Evolutionary conservation across 1,140 invertebrate genomes (phyloP).

Genomic region (Drosophila rufa): DNA sequence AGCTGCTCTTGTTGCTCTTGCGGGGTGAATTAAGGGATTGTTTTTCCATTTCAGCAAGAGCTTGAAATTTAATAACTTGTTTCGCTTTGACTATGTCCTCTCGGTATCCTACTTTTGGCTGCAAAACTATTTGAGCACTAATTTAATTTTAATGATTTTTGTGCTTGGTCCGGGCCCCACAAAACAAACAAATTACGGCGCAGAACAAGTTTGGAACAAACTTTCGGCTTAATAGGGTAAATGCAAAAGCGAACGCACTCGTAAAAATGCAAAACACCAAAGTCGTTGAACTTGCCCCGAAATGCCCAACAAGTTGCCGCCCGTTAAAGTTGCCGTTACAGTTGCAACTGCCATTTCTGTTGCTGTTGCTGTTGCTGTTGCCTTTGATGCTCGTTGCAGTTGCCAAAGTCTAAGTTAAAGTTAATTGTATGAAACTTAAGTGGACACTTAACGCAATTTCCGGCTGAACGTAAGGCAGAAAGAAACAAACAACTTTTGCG

Average conservation of each 20-base stretch:
- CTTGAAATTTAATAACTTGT: slow-evolving; percentile 50
- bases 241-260: slow-evolving; percentile 27
- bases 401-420: slow-evolving; percentile 67
- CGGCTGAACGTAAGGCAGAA: slow-evolving; percentile 51
- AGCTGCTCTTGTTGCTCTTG: slow-evolving; percentile 26
- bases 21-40: slow-evolving; percentile 44
- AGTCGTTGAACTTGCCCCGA: slow-evolving; percentile 53
- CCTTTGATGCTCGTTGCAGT: slow-evolving; percentile 39
- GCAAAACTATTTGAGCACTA: slow-evolving; percentile 50
- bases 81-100: slow-evolving; percentile 41
- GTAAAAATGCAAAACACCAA: slow-evolving; percentile 48
- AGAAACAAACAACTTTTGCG: slow-evolving; percentile 56
- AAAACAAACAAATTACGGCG: slow-evolving; percentile 51
- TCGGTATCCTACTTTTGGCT: slow-evolving; percentile 4
- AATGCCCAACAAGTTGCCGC: slow-evolving; percentile 54
- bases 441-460: slow-evolving; percentile 75
- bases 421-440: slow-evolving; percentile 76
- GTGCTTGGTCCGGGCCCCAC: slow-evolving; percentile 19
- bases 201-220: slow-evolving; percentile 46
- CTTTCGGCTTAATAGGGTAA: slow-evolving; percentile 49
- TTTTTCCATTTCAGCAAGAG: slow-evolving; percentile 41
- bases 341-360: slow-evolving; percentile 31
- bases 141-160: slow-evolving; percentile 62
- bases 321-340: slow-evolving; percentile 30
- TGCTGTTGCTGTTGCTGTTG: slow-evolving; percentile 33